Conservation (phyloP, 2,113 vertebrate species). For the Corythoichthys haematopterus region DNA sequence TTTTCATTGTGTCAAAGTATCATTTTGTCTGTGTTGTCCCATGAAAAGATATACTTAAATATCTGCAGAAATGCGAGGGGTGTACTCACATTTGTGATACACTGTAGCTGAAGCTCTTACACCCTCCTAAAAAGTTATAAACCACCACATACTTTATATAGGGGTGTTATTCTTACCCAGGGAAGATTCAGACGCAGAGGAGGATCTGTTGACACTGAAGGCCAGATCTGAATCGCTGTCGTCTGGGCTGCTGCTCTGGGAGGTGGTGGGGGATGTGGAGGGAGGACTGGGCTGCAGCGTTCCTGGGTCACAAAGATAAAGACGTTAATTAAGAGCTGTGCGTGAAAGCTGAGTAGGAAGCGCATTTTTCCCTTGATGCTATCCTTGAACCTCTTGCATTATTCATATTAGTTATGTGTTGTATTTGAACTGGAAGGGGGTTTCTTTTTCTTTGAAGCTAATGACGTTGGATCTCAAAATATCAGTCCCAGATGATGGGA, state of each 20-base stretch:
- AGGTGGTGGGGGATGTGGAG: constrained; percentile 81
- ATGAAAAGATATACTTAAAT: too few relatives aligned
- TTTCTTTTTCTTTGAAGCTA: constrained; percentile 19
- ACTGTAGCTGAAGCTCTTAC: background rate
- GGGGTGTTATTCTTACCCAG: constrained; percentile 75
- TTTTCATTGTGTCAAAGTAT: too few relatives aligned
- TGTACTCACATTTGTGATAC: background rate
- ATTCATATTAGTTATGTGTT: background rate
- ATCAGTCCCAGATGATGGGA: constrained; percentile 28
- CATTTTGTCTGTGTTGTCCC: too few relatives aligned
- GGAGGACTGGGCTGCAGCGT: constrained; percentile 85
- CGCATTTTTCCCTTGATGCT: background rate
- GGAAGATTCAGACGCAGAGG: constrained; percentile 94
- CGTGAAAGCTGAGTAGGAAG: background rate
- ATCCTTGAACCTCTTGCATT: constrained; percentile 10
- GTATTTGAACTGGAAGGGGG: background rate
- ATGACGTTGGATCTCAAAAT: constrained; percentile 11
- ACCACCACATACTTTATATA: background rate
- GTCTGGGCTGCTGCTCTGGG: constrained; percentile 86
- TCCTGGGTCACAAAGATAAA: constrained; percentile 70
- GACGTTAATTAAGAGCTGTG: constrained; percentile 8
- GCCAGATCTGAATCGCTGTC: constrained; percentile 96
- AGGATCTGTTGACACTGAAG: constrained; percentile 93
- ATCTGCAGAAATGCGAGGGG: too few relatives aligned
- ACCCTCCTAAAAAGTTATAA: background rate